These are phyloP conservation scores for Stegophylla sp. DNA, from an alignment of 2,888 invertebrate genomes.

Conservation along the genomic window DNA sequence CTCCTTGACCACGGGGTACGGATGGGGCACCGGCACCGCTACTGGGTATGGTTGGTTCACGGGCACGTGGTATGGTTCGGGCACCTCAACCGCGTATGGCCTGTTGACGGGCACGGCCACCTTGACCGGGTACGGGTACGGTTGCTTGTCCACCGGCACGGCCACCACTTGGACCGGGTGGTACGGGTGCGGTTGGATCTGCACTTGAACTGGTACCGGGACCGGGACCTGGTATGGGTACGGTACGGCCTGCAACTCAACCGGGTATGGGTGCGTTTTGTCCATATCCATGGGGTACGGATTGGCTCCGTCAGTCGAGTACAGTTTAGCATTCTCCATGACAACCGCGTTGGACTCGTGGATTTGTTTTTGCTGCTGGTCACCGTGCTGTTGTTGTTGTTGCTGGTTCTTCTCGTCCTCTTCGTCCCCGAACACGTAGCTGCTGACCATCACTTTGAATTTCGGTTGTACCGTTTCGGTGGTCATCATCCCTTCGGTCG, in stretches of 20 bases:
- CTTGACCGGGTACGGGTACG: slow-evolving; percentile 49
- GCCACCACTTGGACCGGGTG: too few species aligned
- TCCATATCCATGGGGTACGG: too few species aligned
- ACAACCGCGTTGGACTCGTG: slow-evolving; percentile 60
- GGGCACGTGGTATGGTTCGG: slow-evolving; percentile 55
- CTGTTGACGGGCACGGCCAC: slow-evolving; percentile 46
- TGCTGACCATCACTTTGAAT: neutral
- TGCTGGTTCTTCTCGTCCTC: neutral
- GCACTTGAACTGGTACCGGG: too few species aligned
- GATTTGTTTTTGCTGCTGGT: too few species aligned
- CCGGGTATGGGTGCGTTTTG: too few species aligned
- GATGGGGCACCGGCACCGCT: slow-evolving; percentile 74
- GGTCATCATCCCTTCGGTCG: slow-evolving; percentile 17
- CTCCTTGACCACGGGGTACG: slow-evolving; percentile 75
- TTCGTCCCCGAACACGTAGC: neutral
- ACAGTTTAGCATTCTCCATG: slow-evolving; percentile 55
- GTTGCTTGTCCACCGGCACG: slow-evolving; percentile 55
- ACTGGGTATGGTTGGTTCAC: slow-evolving; percentile 68
- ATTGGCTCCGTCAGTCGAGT: too few species aligned
- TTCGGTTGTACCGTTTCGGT: too few species aligned
- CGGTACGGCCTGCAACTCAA: too few species aligned
- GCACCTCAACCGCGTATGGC: slow-evolving; percentile 48
- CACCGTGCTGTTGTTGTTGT: neutral
- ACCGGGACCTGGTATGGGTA: too few species aligned
- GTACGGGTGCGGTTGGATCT: too few species aligned